Base-by-base conservation (phyloP, 2,797 vertebrate genomes). In the Spinibarbus caldwelli region DNA sequence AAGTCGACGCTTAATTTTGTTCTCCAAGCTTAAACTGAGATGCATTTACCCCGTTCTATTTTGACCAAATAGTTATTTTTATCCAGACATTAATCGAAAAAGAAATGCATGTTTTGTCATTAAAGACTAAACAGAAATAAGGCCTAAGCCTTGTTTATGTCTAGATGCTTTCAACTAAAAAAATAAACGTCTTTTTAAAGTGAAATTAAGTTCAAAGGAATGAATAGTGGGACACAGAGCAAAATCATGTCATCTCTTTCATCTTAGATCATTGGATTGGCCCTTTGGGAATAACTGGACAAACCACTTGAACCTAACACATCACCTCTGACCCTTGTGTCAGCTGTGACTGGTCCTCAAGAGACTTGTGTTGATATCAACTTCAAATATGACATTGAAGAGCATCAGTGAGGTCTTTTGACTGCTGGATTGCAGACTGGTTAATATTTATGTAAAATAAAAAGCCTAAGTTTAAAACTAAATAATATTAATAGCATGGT, bases 241-340 rank as follows among this genome's bases (percentile, higher is more conserved):
- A 41, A 81, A 67, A 45, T 71, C 12, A 14, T 89, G 70, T 83
- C 80, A 71, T 72, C 71, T 87, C 71, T 86, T 83, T 89, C 73
- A 87, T 81, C 81, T 47, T 43, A 71, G 34, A 81, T 83, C 67
- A 70, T 86, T 70, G 70, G 66, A 91, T 89, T 91, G 89, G 90
- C 68, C 91, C 88, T 81, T 86, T 86, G 91, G 92, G 91, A 92
- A 89, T 90, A 89, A 81, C 82, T 70, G 88, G 90, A 88, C 86
- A 87, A 78, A 84, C 84, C 88, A 89, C 90, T 91, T 90, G 89
- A 89, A 89, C 89, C 87, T 54, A 57, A 78, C 59, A 86, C 81
- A 45, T 85, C 80, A 89, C 87, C 88, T 45, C 85, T 90, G 91
- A 91, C 91, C 87, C 86, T 43, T 86, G 79, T 78, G 84, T 85